Conservation (phyloP, 2,797 vertebrate genomes). For the Threskiornis aethiopicus region DNA sequence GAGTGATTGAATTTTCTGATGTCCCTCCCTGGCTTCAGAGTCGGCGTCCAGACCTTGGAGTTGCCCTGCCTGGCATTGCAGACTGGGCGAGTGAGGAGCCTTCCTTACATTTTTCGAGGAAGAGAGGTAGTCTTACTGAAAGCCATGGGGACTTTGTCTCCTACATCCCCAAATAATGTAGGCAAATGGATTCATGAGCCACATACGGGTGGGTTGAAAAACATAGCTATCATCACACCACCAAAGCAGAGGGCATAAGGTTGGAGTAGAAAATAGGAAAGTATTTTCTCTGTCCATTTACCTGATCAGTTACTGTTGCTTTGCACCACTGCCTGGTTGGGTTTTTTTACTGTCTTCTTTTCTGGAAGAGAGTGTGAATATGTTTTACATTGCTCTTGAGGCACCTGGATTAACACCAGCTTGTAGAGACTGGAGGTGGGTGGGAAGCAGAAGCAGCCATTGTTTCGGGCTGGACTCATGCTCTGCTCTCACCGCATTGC, state of each 20-base stretch:
- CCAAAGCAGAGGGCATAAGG: neutral
- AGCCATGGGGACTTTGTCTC: neutral
- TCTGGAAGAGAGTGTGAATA: neutral
- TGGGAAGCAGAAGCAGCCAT: neutral
- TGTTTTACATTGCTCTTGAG: neutral
- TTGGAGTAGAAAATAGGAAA: neutral
- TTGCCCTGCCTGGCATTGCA: neutral
- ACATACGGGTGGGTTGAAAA: rapidly evolving
- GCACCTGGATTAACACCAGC: neutral
- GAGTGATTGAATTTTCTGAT: neutral
- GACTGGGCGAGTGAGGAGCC: neutral
- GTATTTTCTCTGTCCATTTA: neutral
- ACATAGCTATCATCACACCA: neutral
- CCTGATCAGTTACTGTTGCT: neutral
- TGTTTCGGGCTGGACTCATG: neutral
- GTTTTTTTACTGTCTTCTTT: neutral
- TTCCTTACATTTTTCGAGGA: neutral
- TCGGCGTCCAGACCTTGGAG: neutral
- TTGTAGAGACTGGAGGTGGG: neutral
- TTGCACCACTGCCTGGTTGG: neutral
- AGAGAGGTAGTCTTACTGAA: neutral
- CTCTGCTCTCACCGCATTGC: neutral
- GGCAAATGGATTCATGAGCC: neutral
- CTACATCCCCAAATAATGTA: rapidly evolving
- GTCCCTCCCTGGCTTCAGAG: neutral